A percentile compares a stretch with the other conserved stretches of the same genome.
Evolutionary conservation across 1,140 invertebrate species (phyloP).

Genomic region (Brachionus calyciflorus): DNA sequence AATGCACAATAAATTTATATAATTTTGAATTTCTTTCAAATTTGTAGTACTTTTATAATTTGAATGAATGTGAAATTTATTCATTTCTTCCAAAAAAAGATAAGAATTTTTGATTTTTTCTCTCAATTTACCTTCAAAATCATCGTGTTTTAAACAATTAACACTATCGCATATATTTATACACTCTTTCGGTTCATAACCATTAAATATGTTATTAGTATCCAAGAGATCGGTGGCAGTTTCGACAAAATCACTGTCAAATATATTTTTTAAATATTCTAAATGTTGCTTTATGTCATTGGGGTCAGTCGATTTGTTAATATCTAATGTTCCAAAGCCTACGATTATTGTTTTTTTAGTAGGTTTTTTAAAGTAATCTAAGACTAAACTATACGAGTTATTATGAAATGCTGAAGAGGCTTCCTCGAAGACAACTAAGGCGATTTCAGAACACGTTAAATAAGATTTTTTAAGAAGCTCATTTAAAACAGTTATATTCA

Average conservation of each 20-base stretch:
- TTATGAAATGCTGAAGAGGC: constrained; percentile 1
- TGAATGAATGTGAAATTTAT: not conserved
- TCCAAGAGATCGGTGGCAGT: constrained; percentile 40
- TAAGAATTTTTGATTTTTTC: constrained; percentile 22
- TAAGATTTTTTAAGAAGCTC: not conserved
- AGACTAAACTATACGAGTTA: not conserved
- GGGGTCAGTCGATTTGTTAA: not conserved
- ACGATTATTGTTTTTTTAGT: not conserved
- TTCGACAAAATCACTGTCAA: constrained; percentile 12
- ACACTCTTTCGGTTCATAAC: not conserved
- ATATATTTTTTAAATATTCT: constrained; percentile 20
- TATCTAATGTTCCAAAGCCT: constrained; percentile 15
- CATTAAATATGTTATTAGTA: constrained; percentile 22
- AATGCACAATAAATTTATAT: constrained; percentile 16
- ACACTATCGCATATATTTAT: constrained; percentile 6
- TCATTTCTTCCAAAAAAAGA: constrained; percentile 31
- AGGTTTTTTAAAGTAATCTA: not conserved
- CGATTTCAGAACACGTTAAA: not conserved
- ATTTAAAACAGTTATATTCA: constrained; percentile 11
- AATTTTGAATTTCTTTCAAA: not conserved
- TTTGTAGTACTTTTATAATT: not conserved
- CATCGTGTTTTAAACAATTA: not conserved
- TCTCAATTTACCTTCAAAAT: not conserved
- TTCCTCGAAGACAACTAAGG: constrained; percentile 24
- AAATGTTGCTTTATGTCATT: not conserved